Evolutionary conservation across 2,888 invertebrate genomes (phyloP).

Genomic region (Falcaria lacertinaria): DNA sequence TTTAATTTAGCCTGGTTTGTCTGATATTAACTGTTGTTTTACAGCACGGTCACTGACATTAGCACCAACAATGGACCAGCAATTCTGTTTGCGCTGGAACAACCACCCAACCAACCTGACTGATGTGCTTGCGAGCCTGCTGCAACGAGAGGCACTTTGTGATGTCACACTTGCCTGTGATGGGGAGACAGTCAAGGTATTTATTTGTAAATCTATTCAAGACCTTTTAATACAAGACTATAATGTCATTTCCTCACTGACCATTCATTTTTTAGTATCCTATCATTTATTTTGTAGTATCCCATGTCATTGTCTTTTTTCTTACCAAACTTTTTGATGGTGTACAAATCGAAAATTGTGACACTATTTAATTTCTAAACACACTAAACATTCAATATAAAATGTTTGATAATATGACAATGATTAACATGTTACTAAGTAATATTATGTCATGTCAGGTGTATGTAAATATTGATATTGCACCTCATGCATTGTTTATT

Average conservation of each 20-base stretch:
- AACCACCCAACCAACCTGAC: conserved; percentile 95
- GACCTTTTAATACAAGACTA: too few relatives aligned
- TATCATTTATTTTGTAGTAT: too few relatives aligned
- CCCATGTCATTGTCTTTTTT: too few relatives aligned
- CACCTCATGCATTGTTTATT: conserved; percentile 50
- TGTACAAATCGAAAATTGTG: too few relatives aligned
- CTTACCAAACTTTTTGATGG: too few relatives aligned
- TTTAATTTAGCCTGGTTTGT: neutral
- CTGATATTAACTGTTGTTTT: conserved; percentile 34
- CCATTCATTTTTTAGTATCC: too few relatives aligned
- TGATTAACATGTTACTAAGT: conserved; percentile 9
- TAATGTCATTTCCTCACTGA: too few relatives aligned
- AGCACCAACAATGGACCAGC: conserved; percentile 85
- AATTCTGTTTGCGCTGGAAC: conserved; percentile 97
- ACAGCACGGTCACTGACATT: conserved; percentile 79
- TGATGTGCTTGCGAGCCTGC: conserved; percentile 91
- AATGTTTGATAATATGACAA: neutral
- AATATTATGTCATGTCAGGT: conserved; percentile 39
- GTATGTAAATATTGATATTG: conserved; percentile 54
- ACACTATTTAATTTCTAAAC: too few relatives aligned
- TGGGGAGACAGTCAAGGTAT: conserved; percentile 90
- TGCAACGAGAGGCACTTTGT: conserved; percentile 93
- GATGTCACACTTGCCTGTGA: conserved; percentile 96
- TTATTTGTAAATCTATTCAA: conserved; percentile 1
- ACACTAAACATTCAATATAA: too few relatives aligned